These are phyloP conservation scores for Drosophila kanekoi DNA, from an alignment of 2,888 invertebrate genomes.

Conservation along the genomic window DNA sequence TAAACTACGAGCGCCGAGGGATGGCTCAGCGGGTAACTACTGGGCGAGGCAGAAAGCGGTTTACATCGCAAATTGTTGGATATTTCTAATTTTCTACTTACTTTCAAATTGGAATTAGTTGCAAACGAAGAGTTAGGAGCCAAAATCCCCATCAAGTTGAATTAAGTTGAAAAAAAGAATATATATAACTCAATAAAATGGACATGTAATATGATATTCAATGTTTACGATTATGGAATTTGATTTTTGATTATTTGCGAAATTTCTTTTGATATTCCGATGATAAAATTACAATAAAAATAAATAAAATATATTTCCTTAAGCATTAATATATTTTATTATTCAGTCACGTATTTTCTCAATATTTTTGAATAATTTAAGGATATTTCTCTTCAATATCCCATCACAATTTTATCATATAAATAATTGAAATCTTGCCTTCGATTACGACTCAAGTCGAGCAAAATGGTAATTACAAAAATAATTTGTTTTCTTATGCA, in stretches of 20 bases:
- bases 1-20: conserved; percentile 79
- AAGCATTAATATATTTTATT: neutral
- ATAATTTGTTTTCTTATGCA: conserved; percentile 36
- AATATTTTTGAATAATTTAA: neutral
- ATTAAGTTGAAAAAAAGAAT: neutral
- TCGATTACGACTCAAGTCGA: conserved; percentile 13
- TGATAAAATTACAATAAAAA: neutral
- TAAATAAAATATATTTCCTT: neutral
- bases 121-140: conserved; percentile 19
- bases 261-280: neutral
- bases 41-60: conserved; percentile 27
- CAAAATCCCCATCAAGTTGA: conserved; percentile 8
- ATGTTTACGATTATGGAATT: neutral
- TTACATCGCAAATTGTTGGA: conserved; percentile 37
- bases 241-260: neutral
- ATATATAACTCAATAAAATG: neutral
- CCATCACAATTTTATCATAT: neutral
- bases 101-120: conserved; percentile 34
- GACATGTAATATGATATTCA: neutral
- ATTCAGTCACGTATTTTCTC: neutral
- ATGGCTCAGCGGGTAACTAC: conserved; percentile 44
- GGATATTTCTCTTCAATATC: neutral
- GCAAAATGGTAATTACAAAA: conserved; percentile 27
- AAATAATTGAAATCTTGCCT: conserved; percentile 10
- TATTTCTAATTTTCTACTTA: conserved; percentile 37